Percentiles rank a stretch among this genome's conserved stretches.
Conservation (phyloP, 2,113 vertebrate genomes). For the Tautogolabrus adspersus region DNA sequence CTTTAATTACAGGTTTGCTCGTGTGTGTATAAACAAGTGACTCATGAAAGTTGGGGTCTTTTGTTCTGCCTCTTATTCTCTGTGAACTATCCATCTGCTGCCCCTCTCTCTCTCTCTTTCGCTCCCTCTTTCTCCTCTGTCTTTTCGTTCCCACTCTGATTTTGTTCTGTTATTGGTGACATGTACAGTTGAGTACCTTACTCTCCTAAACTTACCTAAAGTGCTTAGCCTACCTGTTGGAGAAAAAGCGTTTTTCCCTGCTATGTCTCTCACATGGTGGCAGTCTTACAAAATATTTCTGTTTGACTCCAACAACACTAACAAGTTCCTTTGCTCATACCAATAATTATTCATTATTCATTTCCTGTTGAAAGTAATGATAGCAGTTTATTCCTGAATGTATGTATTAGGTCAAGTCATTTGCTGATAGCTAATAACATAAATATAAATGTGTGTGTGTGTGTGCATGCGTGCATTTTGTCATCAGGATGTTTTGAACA, state of each 20-base stretch:
- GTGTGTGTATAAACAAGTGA: constrained; percentile 55
- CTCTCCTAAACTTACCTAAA: constrained; percentile 44
- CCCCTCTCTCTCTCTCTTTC: constrained; percentile 15
- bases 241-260: constrained; percentile 48
- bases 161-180: constrained; percentile 31
- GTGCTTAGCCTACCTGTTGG: constrained; percentile 51
- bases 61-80: constrained; percentile 82
- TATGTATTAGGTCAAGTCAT: not conserved
- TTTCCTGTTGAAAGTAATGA: not conserved
- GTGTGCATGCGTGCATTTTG: constrained; percentile 19
- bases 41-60: constrained; percentile 86
- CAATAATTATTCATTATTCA: not conserved
- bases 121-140: constrained; percentile 1
- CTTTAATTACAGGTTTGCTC: constrained; percentile 88
- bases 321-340: too few species aligned
- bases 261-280: constrained; percentile 18
- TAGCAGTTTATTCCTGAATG: constrained; percentile 7
- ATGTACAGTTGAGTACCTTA: constrained; percentile 50
- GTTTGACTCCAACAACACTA: not conserved
- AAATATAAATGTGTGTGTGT: constrained; percentile 30
- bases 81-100: constrained; percentile 90
- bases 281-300: constrained; percentile 45
- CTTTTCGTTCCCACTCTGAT: constrained; percentile 5
- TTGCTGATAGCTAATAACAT: not conserved
- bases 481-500: constrained; percentile 92